Base-by-base conservation (phyloP, 2,888 invertebrate species). In the Disparrhopalites patrizii region DNA sequence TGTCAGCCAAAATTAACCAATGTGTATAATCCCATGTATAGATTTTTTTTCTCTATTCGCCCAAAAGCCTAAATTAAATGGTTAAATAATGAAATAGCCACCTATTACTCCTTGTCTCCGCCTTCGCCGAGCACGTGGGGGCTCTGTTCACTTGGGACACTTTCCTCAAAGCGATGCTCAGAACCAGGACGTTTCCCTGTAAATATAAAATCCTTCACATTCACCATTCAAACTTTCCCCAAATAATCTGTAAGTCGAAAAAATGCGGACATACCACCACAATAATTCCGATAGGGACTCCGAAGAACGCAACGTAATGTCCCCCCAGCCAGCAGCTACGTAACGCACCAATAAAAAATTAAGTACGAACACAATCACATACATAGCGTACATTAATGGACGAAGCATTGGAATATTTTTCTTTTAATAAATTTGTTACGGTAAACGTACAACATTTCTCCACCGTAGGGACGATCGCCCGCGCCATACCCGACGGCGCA, bases 401-500 rank as follows among this genome's bases (percentile, higher is more conserved):
- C n/a, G n/a, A n/a, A n/a, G n/a, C n/a, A n/a, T n/a, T n/a, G n/a
- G n/a, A n/a, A n/a, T n/a, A 65, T 23, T 61, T 55, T 51, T 70
- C 70, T 40, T 69, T 69, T n/a, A n/a, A n/a, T n/a, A n/a, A n/a
- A n/a, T 54, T 10, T 18, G 30, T 10, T 20, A 15, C 18, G 1
- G 43, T 30, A 36, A 25, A 68, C 71, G 68, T 69, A 74, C 72
- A 62, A 70, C 27, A 67, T 52, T 47, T 71, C 71, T 47, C 72
- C 73, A 1, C 73, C 73, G 56, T 74, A 74, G 0, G 71, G 70
- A 20, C 79, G 23, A 80, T 78, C 56, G 76, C 75, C 68, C 80
- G 76, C 81, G 80, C 83, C 3, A 89, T 90, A 82, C 87, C 88
- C 68, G 88, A 81, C 85, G 3, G 87, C 85, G 51, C 88, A 87